Conservation (phyloP, 2,113 vertebrate genomes). For the human (Homo sapiens) region GRCh38 chr6:35151501-35152000, state of each 20-base stretch:
- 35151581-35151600: neutral
- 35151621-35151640: neutral
- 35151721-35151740: neutral
- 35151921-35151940: neutral
- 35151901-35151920: neutral
- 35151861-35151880: neutral
- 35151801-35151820: conserved; percentile 22
- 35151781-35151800: neutral
- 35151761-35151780: neutral
- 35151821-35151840: neutral
- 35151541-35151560: neutral
- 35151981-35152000: neutral
- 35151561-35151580: neutral
- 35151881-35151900: neutral
- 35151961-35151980: neutral
- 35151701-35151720: neutral
- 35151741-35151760: conserved; percentile 22
- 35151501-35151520: conserved; percentile 23
- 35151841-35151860: neutral
- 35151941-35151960: neutral
- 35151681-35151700: neutral
- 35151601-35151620: neutral
- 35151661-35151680: neutral
- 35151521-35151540: neutral
- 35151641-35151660: neutral